phyloP scores from a whole-genome alignment of 2,888 invertebrate species.

The Synanthedon tipuliformis region DNA sequence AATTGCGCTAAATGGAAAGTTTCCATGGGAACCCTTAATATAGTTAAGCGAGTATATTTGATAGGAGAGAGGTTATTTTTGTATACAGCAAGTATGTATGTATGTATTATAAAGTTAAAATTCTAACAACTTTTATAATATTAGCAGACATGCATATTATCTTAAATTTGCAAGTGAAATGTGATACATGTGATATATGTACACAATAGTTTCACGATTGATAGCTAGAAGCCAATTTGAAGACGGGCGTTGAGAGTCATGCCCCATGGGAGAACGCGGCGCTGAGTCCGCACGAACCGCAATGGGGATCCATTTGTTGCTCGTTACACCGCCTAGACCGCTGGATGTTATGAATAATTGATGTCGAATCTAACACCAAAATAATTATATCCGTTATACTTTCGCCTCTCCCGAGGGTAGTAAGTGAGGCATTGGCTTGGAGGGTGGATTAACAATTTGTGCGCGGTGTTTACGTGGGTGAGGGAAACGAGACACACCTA shows the following conservation, averaged over 20 bases:
- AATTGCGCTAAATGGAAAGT: too few relatives aligned
- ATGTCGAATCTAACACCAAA: constrained; percentile 19
- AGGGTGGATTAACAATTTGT: too few relatives aligned
- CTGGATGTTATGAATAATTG: constrained; percentile 47
- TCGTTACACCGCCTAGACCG: constrained; percentile 30
- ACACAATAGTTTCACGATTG: background rate
- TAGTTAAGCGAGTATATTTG: too few relatives aligned
- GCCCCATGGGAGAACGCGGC: constrained; percentile 10
- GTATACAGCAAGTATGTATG: too few relatives aligned
- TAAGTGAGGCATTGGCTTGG: constrained; percentile 9
- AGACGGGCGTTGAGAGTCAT: constrained; percentile 1
- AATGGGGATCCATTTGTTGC: constrained; percentile 28
- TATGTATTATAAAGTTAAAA: too few relatives aligned
- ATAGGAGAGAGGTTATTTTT: too few relatives aligned
- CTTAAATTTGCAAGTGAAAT: too few relatives aligned
- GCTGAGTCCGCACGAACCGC: constrained; percentile 9
- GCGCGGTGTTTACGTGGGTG: too few relatives aligned
- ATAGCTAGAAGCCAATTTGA: background rate
- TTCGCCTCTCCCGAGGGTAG: constrained; percentile 14
- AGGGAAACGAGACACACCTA: too few relatives aligned
- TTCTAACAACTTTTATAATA: too few relatives aligned
- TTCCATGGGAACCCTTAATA: too few relatives aligned
- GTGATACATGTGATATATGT: background rate
- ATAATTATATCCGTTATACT: constrained; percentile 21
- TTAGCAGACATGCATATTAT: too few relatives aligned